phyloP scores from a whole-genome alignment of 2,113 vertebrate species.

The Porphyrio hochstetteri region DNA sequence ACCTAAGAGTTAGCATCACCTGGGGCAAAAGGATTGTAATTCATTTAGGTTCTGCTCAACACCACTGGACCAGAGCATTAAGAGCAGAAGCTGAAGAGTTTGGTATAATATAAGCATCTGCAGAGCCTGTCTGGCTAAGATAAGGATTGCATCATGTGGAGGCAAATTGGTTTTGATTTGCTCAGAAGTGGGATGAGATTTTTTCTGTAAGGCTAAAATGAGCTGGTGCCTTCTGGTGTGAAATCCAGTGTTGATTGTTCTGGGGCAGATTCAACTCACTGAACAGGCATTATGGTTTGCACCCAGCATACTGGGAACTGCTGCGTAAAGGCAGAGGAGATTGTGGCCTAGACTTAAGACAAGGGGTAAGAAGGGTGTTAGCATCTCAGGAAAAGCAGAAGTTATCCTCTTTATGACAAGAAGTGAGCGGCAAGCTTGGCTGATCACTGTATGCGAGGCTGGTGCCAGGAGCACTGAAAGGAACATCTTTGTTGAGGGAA shows the following conservation, averaged over 20 bases:
- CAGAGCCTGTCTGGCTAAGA: background rate
- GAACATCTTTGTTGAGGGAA: background rate
- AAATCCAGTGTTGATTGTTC: background rate
- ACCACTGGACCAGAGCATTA: background rate
- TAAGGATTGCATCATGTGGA: background rate
- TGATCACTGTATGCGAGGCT: background rate
- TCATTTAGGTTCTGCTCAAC: background rate
- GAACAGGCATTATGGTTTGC: background rate
- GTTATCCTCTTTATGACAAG: background rate
- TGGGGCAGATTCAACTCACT: background rate
- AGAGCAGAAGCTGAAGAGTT: background rate
- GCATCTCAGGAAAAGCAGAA: background rate
- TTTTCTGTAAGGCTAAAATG: background rate
- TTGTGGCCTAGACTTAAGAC: background rate
- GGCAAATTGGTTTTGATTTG: background rate
- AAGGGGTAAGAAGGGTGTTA: background rate
- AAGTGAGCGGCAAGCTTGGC: background rate
- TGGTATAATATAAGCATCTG: background rate
- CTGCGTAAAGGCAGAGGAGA: rapidly evolving
- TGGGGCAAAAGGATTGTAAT: background rate
- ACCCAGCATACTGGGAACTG: background rate
- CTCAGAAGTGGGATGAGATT: background rate
- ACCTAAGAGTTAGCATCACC: background rate
- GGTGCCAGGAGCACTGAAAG: background rate
- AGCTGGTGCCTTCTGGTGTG: background rate